Evolutionary conservation across 1,140 invertebrate genomes (phyloP), one percentile per base, ranked within the genome.

Genomic region (Eciton burchellii): DNA sequence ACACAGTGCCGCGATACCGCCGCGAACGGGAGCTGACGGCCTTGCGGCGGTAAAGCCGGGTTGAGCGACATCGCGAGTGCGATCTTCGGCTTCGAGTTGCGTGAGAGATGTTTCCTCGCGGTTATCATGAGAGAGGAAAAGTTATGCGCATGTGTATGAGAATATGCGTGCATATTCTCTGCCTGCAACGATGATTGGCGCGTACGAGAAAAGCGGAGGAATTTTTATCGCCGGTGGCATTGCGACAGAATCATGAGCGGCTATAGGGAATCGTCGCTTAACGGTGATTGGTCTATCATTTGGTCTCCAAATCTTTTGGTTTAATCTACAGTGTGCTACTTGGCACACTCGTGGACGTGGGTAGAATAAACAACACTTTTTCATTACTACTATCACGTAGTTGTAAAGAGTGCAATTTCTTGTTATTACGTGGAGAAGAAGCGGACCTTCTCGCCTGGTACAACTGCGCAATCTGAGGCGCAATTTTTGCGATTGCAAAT

Each of bases 21-120:
- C 68, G 43, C 71, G 76, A 88, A 85, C 84, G 72, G 87, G 81
- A 88, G 87, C 84, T 54, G 86, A 68, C 52, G 82, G 77, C 79
- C 87, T 88, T 66, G 87, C 74, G 73, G 79, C 71, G 52, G 68
- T 45, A 57, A 70, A 79, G 21, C 81, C 63, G 84, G 66, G 60
- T 81, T 35, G 84, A 87, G 84, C 82, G 84, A 86, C 72, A 76
- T 79, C 73, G 63, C 72, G 71, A 86, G 82, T 72, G 54, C 81
- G 84, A 73, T 86, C 71, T 79, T 65, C 72, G 59, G 60, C 57
- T 82, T 83, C 73, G 43, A 54, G 43, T 87, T 74, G 85, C 81
- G 84, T 86, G 84, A 82, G 84, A 82, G 66, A 79, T 63, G 41
- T 77, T 85, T 52, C 66, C 68, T 62, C 56, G 49, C 35, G 41